Conservation (phyloP, 2,113 vertebrate species). For the human region GRCh38 chr6:88281501-88282000, state of each 20-base stretch:
- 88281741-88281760: not conserved
- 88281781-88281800: not conserved
- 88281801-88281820: not conserved
- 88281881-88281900: not conserved
- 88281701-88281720: not conserved
- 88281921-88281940: not conserved
- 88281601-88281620: slow-evolving; percentile 5
- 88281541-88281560: slow-evolving; percentile 52
- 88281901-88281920: not conserved
- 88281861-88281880: fast-evolving
- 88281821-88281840: not conserved
- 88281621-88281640: not conserved
- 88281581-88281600: slow-evolving; percentile 35
- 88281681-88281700: not conserved
- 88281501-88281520: slow-evolving; percentile 31
- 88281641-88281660: not conserved
- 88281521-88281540: slow-evolving; percentile 5
- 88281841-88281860: fast-evolving
- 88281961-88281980: not conserved
- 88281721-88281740: not conserved
- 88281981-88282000: not conserved
- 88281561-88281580: slow-evolving; percentile 43
- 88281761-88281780: not conserved
- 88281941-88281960: not conserved
- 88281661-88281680: not conserved